These are phyloP conservation scores for Alcis repandata DNA, from an alignment of 2,888 invertebrate species.

Conservation along the genomic window DNA sequence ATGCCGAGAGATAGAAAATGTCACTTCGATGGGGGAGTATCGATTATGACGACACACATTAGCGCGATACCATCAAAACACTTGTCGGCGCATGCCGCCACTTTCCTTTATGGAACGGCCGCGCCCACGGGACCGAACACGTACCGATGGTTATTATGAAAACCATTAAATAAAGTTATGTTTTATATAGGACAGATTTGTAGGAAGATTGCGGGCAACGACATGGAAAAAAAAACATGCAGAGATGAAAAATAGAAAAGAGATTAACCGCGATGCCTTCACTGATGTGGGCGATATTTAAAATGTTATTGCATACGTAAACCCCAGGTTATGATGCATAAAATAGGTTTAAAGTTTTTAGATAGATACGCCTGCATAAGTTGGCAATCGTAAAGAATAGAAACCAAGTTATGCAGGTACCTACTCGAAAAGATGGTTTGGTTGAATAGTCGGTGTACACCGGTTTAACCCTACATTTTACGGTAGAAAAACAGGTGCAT, in stretches of 20 bases:
- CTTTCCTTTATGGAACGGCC: slow-evolving; percentile 61
- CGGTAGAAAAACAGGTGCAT: slow-evolving; percentile 32
- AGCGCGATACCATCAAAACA: slow-evolving; percentile 75
- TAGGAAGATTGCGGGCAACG: slow-evolving; percentile 22
- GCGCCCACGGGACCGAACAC: slow-evolving; percentile 55
- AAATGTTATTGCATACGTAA: slow-evolving; percentile 18
- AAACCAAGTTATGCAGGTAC: slow-evolving; percentile 21
- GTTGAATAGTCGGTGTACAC: slow-evolving; percentile 2
- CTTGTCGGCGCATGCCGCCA: slow-evolving; percentile 70
- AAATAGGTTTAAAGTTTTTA: slow-evolving; percentile 19
- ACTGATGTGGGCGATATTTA: slow-evolving; percentile 21
- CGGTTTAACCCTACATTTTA: slow-evolving; percentile 36
- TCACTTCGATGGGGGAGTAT: slow-evolving; percentile 59
- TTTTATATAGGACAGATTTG: slow-evolving; percentile 34
- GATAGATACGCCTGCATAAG: slow-evolving; percentile 5
- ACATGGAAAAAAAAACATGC: slow-evolving; percentile 23
- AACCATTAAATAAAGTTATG: slow-evolving; percentile 30
- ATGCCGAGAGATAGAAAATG: slow-evolving; percentile 47
- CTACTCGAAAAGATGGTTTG: slow-evolving; percentile 13
- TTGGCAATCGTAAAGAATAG: slow-evolving; percentile 27
- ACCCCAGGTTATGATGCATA: slow-evolving; percentile 17
- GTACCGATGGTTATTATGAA: slow-evolving; percentile 38
- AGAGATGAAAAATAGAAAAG: slow-evolving; percentile 11
- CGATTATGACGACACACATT: slow-evolving; percentile 73
- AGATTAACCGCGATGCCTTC: slow-evolving; percentile 16